Conservation (phyloP, 2,113 vertebrate species). For the Ameiurus melas region DNA sequence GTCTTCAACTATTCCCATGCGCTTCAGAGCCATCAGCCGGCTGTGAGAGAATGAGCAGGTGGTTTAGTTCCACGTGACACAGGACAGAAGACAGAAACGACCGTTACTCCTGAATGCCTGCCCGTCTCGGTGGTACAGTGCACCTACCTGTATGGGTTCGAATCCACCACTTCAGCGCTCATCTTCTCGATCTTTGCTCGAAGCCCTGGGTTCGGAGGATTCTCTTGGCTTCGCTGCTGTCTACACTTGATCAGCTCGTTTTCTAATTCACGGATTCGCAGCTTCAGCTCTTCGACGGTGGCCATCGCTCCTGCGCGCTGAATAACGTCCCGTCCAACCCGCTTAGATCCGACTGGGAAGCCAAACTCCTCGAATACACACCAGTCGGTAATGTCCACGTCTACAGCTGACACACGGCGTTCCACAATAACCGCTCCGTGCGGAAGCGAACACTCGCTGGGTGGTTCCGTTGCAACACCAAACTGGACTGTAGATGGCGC, state of each 20-base stretch:
- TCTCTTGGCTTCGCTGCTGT: slow-evolving; percentile 58
- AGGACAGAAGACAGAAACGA: not conserved
- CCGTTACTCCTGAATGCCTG: not conserved
- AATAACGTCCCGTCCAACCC: too few species aligned
- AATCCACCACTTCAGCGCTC: slow-evolving; percentile 92
- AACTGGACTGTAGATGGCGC: too few species aligned
- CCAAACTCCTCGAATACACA: not conserved
- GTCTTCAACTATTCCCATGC: slow-evolving; percentile 96
- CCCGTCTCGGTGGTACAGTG: too few species aligned
- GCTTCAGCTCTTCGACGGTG: slow-evolving; percentile 79
- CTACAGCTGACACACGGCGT: slow-evolving; percentile 62
- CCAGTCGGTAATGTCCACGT: slow-evolving; percentile 66
- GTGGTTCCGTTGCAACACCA: not conserved
- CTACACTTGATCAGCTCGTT: slow-evolving; percentile 80
- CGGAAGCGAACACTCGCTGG: slow-evolving; percentile 37
- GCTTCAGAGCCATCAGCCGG: slow-evolving; percentile 95
- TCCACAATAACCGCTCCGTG: slow-evolving; percentile 54
- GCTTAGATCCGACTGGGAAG: not conserved
- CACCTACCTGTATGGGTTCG: slow-evolving; percentile 92
- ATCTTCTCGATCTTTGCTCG: slow-evolving; percentile 81
- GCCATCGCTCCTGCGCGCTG: slow-evolving; percentile 56
- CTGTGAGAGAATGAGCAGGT: slow-evolving; percentile 65
- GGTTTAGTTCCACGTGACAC: not conserved
- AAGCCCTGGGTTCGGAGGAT: slow-evolving; percentile 56
- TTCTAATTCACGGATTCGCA: slow-evolving; percentile 81